Evolutionary conservation across 2,113 vertebrate species (phyloP).

Genomic region (Eidolon helvum): DNA sequence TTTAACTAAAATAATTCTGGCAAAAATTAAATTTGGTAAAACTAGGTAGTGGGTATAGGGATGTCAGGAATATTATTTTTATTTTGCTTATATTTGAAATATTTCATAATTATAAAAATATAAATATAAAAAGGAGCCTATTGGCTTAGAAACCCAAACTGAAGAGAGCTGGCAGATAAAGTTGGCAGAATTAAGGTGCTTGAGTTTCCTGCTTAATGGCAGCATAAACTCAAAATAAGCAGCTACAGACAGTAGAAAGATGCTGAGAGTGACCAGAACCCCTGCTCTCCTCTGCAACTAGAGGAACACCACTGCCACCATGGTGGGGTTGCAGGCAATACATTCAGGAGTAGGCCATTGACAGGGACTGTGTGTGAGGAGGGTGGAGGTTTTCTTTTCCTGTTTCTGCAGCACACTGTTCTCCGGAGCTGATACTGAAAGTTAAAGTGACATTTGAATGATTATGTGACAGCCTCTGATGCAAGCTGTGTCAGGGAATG

Average conservation of each 20-base stretch:
- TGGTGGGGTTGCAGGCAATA: not conserved
- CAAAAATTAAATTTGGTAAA: not conserved
- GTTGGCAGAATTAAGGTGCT: not conserved
- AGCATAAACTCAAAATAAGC: not conserved
- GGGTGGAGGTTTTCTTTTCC: not conserved
- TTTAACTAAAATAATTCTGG: not conserved
- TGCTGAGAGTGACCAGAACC: too few relatives aligned
- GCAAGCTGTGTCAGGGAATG: not conserved
- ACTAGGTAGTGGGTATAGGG: not conserved
- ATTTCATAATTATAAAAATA: not conserved
- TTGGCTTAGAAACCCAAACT: not conserved
- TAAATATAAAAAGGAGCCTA: not conserved
- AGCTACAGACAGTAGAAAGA: not conserved
- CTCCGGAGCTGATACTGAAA: not conserved
- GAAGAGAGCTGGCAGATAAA: not conserved
- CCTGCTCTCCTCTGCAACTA: not conserved
- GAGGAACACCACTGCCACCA: not conserved
- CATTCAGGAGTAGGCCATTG: not conserved
- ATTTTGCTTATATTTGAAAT: not conserved
- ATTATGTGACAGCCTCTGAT: not conserved
- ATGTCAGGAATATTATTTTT: not conserved
- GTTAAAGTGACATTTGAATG: not conserved
- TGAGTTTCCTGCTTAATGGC: not conserved
- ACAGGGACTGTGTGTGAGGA: not conserved
- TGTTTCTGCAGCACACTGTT: not conserved